These are phyloP conservation scores for Micrasema longulum DNA, from an alignment of 1,140 invertebrate species.

Conservation along the genomic window DNA sequence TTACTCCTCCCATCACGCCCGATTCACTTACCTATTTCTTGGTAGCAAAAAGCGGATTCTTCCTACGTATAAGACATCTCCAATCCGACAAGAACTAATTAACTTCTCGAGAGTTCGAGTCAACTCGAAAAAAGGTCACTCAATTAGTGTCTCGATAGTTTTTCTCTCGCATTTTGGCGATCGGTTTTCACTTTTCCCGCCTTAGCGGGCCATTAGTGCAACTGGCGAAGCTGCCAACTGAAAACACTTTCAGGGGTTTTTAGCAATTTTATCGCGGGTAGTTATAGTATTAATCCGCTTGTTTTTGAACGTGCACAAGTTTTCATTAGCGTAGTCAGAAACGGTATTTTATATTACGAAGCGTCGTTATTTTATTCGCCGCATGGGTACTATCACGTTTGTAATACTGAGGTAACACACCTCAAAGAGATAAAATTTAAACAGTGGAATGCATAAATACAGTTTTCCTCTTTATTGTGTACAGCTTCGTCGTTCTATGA, in stretches of 20 bases:
- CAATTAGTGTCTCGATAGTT: conserved; percentile 17
- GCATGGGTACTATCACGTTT: too few species aligned
- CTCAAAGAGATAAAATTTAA: not conserved
- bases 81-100: conserved; percentile 14
- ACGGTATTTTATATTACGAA: too few species aligned
- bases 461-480: conserved; percentile 2
- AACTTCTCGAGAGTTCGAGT: not conserved
- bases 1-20: not conserved
- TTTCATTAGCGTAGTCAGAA: too few species aligned
- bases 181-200: conserved; percentile 31
- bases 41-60: not conserved
- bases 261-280: conserved; percentile 1
- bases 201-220: conserved; percentile 41
- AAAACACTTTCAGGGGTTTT: conserved; percentile 26
- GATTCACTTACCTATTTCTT: not conserved
- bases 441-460: not conserved
- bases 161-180: conserved; percentile 1
- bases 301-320: too few species aligned
- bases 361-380: too few species aligned
- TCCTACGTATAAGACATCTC: conserved; percentile 1
- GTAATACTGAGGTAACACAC: not conserved
- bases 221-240: conserved; percentile 30
- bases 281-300: too few species aligned
- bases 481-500: conserved; percentile 15
- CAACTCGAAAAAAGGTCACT: not conserved